Base-by-base conservation (phyloP, 2,113 vertebrate genomes). In the Neodontobutis hainanensis region DNA sequence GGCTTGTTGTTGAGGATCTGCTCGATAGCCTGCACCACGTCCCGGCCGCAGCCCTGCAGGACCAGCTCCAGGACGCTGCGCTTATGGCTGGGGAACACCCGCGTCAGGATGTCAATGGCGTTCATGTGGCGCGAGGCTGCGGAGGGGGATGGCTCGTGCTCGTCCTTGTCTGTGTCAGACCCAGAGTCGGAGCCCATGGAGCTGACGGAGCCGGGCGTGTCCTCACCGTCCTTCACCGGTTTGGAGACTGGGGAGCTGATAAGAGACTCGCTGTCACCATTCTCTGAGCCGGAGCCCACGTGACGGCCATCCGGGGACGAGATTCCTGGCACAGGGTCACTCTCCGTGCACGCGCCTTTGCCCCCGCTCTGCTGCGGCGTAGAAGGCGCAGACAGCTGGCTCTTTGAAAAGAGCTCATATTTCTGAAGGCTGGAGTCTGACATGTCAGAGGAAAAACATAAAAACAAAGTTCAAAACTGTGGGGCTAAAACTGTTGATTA, bases 21-120 rank as follows among this genome's bases (percentile, higher is more conserved):
- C 93, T 99, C 97, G 81, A 99, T 99, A 87, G 97, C 97, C 91
- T 99, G 97, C 27, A 99, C 97, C 92, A 99, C 97, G 82, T 99
- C 96, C 60, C 95, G 97, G 9, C 96, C 96, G 85, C 97, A 99
- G 85, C 96, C 96, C 84, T 98, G 97, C 80, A 99, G 88, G 50
- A 99, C 96, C 64, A 99, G 93, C 92, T 99, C 97, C 86, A 99
- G 91, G 57, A 98, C 96, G 80, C 96, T 95, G 45, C 97, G 93
- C 90, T 96, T 95, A 92, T 99, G 97, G 68, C 94, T 96, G 38
- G 97, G 97, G 87, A 99, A 99, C 47, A 99, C 97, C 27, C 96
- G 93, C 38, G 96, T 97, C 85, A 99, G 88, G 89, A 99, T 98
- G 90, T 99, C 96, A 82, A 99, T 94, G 84, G 96, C 96, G 90